Percentiles rank a stretch among this genome's conserved stretches.
Conservation (phyloP, 1,140 invertebrate genomes). For the Probaryconus sp. region DNA sequence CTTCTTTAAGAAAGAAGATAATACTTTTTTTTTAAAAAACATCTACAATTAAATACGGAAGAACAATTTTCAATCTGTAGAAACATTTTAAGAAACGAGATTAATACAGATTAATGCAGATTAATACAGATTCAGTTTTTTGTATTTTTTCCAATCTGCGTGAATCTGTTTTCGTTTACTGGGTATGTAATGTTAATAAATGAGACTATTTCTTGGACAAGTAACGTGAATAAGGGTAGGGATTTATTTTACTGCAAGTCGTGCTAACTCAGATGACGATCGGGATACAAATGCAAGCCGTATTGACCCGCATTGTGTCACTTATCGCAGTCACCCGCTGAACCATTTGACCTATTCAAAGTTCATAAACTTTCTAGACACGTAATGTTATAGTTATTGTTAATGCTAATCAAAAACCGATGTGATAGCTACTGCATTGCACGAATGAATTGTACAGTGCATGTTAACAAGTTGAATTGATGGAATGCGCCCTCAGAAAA, state of each 20-base stretch:
- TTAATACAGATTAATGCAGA: too few relatives aligned
- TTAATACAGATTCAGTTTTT: too few relatives aligned
- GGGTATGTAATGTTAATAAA: not conserved
- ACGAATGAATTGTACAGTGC: constrained; percentile 47
- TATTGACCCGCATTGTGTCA: constrained; percentile 64
- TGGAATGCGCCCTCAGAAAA: constrained; percentile 41
- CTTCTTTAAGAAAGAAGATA: too few relatives aligned
- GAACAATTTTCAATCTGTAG: too few relatives aligned
- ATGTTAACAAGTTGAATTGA: constrained; percentile 19
- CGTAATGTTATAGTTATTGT: constrained; percentile 52
- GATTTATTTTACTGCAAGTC: constrained; percentile 28
- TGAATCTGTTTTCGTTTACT: too few relatives aligned
- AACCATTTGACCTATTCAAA: constrained; percentile 59
- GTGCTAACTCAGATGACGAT: constrained; percentile 38
- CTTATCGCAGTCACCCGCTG: constrained; percentile 67
- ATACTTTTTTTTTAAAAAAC: too few relatives aligned
- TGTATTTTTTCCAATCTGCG: too few relatives aligned
- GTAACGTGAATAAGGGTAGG: constrained; percentile 30
- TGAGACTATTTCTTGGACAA: constrained; percentile 4
- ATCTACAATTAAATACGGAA: too few relatives aligned
- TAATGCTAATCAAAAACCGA: constrained; percentile 54
- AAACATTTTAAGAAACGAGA: too few relatives aligned
- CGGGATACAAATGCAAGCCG: constrained; percentile 34
- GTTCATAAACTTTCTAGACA: constrained; percentile 66
- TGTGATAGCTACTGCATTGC: constrained; percentile 40